Conservation (phyloP, 1,140 invertebrate genomes). For the Ridgeia piscesae region DNA sequence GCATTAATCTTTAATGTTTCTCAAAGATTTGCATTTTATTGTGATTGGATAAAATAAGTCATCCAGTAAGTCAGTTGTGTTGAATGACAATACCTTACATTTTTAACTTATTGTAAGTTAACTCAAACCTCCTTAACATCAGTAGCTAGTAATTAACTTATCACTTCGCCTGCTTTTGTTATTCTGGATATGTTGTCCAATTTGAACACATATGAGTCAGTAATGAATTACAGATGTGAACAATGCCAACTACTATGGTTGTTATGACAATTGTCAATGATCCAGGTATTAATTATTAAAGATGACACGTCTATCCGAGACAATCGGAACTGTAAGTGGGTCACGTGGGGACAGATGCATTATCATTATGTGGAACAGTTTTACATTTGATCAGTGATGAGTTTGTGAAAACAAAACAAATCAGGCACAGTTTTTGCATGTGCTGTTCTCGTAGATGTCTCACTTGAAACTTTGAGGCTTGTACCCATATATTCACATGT, state of each 20-base stretch:
- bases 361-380: neutral
- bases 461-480: neutral
- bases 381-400: neutral
- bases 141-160: neutral
- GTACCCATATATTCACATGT: neutral
- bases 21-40: neutral
- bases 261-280: neutral
- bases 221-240: neutral
- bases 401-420: neutral
- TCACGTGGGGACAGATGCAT: neutral
- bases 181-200: neutral
- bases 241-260: neutral
- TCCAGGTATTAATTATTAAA: neutral
- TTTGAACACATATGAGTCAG: neutral
- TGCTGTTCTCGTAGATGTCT: neutral
- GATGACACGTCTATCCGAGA: neutral
- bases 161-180: neutral
- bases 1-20: neutral
- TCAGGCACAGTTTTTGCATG: neutral
- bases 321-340: neutral
- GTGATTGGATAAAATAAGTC: neutral
- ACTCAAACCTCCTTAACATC: neutral
- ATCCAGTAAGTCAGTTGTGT: neutral
- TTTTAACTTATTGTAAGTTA: neutral
- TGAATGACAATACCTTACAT: neutral